phyloP scores from a whole-genome alignment of 2,888 invertebrate species.

The Allacma fusca region DNA sequence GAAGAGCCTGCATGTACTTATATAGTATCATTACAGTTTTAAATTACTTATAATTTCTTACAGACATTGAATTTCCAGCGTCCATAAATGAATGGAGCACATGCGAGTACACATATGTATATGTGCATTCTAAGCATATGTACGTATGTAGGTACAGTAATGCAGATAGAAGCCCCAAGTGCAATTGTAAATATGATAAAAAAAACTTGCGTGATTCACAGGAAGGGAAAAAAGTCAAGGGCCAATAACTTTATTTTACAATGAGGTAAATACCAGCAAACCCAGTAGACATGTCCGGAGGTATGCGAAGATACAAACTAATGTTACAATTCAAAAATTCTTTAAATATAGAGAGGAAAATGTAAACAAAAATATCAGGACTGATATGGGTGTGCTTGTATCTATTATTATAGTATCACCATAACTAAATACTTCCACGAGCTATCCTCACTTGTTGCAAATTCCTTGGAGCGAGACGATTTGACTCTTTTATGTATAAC shows the following conservation, averaged over 20 bases:
- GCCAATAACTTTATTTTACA: constrained; percentile 34
- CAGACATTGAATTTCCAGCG: too few relatives aligned
- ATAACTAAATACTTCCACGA: neutral
- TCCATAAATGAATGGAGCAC: too few relatives aligned
- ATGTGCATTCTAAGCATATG: neutral
- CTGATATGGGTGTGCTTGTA: neutral
- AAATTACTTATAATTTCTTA: too few relatives aligned
- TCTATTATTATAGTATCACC: neutral
- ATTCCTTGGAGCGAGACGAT: too few relatives aligned
- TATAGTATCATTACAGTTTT: too few relatives aligned
- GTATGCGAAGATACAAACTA: neutral
- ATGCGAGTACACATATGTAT: too few relatives aligned
- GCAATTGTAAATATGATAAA: neutral
- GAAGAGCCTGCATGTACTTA: too few relatives aligned
- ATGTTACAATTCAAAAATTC: neutral
- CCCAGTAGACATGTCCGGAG: too few relatives aligned
- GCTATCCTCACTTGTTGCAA: too few relatives aligned
- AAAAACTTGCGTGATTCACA: constrained; percentile 37
- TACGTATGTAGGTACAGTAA: neutral
- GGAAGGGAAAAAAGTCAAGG: constrained; percentile 37
- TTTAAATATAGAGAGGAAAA: neutral
- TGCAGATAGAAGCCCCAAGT: neutral
- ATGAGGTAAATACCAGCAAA: too few relatives aligned
- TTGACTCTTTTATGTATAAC: too few relatives aligned
- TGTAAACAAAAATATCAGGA: constrained; percentile 10